Percentiles rank a stretch among this genome's conserved stretches.
Evolutionary conservation across 2,797 vertebrate genomes (phyloP).

Genomic region (Ammospiza maritima): DNA sequence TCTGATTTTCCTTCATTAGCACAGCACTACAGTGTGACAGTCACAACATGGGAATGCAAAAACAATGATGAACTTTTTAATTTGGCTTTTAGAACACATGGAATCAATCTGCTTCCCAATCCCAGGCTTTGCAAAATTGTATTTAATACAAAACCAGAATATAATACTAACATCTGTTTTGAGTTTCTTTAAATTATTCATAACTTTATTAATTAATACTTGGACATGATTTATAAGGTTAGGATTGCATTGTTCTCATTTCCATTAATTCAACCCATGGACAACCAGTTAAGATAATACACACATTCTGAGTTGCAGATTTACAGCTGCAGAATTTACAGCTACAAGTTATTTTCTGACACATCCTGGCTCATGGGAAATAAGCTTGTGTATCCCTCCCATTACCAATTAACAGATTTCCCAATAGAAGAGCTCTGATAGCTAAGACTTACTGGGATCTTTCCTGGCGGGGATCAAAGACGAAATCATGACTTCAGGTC

Average conservation of each 20-base stretch:
- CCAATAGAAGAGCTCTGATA: not conserved
- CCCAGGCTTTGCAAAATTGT: not conserved
- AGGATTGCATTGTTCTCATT: not conserved
- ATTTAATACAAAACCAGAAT: slow-evolving; percentile 32
- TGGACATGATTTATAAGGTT: not conserved
- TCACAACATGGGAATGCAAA: not conserved
- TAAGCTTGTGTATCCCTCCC: not conserved
- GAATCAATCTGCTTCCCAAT: not conserved
- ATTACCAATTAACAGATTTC: slow-evolving; percentile 6
- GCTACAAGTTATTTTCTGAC: slow-evolving; percentile 38
- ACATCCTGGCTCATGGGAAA: not conserved
- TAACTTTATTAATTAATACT: slow-evolving; percentile 38
- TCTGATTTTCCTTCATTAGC: not conserved
- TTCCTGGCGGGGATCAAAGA: not conserved
- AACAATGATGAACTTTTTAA: not conserved
- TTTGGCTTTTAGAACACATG: slow-evolving; percentile 12
- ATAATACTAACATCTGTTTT: slow-evolving; percentile 17
- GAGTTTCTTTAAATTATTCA: slow-evolving; percentile 3
- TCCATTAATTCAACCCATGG: slow-evolving; percentile 15
- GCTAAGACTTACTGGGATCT: not conserved
- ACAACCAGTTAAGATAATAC: slow-evolving; percentile 14
- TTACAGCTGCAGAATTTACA: slow-evolving; percentile 27
- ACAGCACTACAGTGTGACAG: not conserved
- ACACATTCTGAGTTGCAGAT: not conserved
- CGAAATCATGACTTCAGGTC: not conserved